Conservation (phyloP, 2,888 invertebrate genomes). For the Nemoura dubitans region DNA sequence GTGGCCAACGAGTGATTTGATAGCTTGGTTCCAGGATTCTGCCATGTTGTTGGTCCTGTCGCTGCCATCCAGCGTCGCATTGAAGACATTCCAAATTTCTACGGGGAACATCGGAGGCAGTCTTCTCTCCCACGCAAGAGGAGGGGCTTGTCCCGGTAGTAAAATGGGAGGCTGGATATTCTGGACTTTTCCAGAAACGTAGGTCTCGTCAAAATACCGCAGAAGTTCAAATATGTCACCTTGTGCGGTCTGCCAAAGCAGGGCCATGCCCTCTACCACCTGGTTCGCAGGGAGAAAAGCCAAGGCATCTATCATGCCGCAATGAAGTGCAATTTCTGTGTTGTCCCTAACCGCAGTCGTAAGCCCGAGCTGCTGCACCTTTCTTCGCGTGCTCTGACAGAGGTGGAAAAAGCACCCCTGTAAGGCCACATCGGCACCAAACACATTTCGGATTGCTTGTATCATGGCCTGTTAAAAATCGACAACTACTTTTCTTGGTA, state of each 20-base stretch:
- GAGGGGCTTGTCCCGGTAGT: no score
- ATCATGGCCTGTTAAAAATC: no score
- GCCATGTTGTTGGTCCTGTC: neutral
- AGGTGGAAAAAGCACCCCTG: no score
- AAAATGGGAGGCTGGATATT: neutral
- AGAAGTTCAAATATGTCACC: neutral
- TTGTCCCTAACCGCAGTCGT: no score
- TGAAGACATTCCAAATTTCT: neutral
- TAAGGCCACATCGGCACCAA: no score
- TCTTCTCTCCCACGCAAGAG: no score
- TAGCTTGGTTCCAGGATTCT: neutral
- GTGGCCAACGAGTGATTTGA: neutral
- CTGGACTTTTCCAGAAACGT: neutral
- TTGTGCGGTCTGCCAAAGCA: neutral
- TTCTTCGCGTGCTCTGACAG: no score
- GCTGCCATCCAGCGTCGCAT: neutral
- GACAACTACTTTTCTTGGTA: no score
- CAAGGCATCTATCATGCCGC: no score
- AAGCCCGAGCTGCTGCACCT: no score
- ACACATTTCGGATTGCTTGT: no score
- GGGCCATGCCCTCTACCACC: neutral
- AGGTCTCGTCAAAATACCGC: constrained; percentile 2
- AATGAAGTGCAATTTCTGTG: no score
- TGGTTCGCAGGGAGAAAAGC: neutral
- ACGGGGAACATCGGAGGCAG: neutral